Percentiles rank a stretch among this genome's conserved stretches.
phyloP scores from a whole-genome alignment of 2,888 invertebrate species.

The Schizotus pectinicornis region DNA sequence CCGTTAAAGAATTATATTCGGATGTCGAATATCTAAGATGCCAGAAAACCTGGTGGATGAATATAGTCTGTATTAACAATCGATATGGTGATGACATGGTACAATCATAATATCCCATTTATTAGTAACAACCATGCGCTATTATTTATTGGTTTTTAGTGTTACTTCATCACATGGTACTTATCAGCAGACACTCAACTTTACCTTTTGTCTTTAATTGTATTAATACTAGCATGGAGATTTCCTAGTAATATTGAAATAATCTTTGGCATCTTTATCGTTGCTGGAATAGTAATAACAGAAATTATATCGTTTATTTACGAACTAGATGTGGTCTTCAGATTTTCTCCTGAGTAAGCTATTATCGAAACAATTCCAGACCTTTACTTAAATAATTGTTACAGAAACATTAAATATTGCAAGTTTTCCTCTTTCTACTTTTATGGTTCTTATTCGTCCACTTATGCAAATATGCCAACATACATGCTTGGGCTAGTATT shows the following conservation, averaged over 20 bases:
- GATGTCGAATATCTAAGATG: constrained; percentile 32
- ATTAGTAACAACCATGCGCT: no score
- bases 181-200: constrained; percentile 30
- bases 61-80: constrained; percentile 25
- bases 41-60: constrained; percentile 26
- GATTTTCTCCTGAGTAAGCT: constrained; percentile 40
- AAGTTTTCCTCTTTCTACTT: constrained; percentile 37
- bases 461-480: constrained; percentile 41
- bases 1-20: constrained; percentile 35
- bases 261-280: constrained; percentile 21
- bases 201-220: constrained; percentile 20
- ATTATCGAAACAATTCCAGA: neutral
- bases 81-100: constrained; percentile 22
- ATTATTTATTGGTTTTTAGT: constrained; percentile 20
- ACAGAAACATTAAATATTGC: constrained; percentile 33
- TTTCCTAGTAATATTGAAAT: constrained; percentile 5
- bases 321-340: constrained; percentile 36
- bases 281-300: constrained; percentile 33
- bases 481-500: constrained; percentile 41
- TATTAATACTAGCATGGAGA: constrained; percentile 16
- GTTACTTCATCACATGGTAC: constrained; percentile 28
- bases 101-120: neutral
- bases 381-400: neutral
- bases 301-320: constrained; percentile 32
- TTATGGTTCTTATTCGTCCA: constrained; percentile 39